phyloP scores from a whole-genome alignment of 2,888 invertebrate genomes.

The Ditylenchus weischeri region DNA sequence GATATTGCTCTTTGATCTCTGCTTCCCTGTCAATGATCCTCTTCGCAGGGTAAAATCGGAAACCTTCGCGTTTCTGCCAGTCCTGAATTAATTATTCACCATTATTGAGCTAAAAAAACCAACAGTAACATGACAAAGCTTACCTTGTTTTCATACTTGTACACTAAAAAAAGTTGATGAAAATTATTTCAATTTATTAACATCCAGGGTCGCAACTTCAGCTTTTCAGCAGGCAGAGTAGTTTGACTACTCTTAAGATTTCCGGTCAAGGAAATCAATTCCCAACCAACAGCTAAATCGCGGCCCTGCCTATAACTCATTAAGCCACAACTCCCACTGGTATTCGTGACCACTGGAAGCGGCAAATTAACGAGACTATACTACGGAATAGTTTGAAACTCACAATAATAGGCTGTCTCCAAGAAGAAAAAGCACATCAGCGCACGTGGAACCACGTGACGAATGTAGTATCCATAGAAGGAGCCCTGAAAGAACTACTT shows the following conservation, averaged over 20 bases:
- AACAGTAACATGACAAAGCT: neutral
- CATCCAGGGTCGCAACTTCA: too few relatives aligned
- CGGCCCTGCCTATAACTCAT: too few relatives aligned
- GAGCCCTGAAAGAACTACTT: conserved; percentile 31
- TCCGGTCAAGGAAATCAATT: conserved; percentile 37
- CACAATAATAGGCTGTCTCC: too few relatives aligned
- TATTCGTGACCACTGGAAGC: too few relatives aligned
- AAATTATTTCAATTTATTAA: too few relatives aligned
- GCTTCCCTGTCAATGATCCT: conserved; percentile 1
- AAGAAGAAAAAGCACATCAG: conserved; percentile 26
- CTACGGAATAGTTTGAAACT: too few relatives aligned
- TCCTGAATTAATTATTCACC: conserved; percentile 9
- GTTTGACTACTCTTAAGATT: conserved; percentile 30
- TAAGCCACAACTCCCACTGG: too few relatives aligned
- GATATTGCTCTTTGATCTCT: conserved; percentile 14
- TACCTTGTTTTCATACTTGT: conserved; percentile 57
- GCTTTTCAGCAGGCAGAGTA: too few relatives aligned
- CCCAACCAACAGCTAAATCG: too few relatives aligned
- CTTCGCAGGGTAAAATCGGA: too few relatives aligned
- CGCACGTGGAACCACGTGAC: conserved; percentile 51
- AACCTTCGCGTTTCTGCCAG: conserved; percentile 12
- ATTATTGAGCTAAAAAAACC: conserved; percentile 13
- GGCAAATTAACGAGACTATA: too few relatives aligned
- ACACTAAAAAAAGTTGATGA: conserved; percentile 7
- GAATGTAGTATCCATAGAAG: conserved; percentile 50